Conservation (phyloP, 37 sponge, comb jelly and placozoan species). For the Bolinopsis microptera region DNA sequence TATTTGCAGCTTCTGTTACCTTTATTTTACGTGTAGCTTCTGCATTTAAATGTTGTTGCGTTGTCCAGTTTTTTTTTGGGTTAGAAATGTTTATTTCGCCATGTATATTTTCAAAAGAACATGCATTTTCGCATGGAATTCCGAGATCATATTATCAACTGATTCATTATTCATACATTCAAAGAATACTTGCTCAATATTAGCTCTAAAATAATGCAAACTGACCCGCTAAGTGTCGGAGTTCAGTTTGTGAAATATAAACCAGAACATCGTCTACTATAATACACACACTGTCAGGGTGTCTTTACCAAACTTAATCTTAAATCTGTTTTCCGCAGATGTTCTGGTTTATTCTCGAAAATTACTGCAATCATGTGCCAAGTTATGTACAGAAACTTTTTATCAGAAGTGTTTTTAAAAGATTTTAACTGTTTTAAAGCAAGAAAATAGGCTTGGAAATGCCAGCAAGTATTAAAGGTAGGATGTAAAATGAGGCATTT, state of each 20-base stretch:
- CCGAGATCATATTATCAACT: not conserved
- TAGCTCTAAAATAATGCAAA: not conserved
- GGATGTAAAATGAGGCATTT: not conserved
- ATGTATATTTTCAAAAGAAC: not conserved
- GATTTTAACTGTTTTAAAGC: constrained; percentile 63
- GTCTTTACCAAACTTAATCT: not conserved
- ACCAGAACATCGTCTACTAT: not conserved
- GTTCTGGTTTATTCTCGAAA: not conserved
- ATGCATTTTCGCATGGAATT: constrained; percentile 45
- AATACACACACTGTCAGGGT: not conserved
- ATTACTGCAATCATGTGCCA: not conserved
- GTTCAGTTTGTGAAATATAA: not conserved
- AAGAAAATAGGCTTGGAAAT: not conserved
- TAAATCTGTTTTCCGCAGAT: not conserved
- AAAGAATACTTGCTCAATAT: not conserved
- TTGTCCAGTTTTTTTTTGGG: not conserved
- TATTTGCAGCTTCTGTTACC: not conserved
- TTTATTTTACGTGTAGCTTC: not conserved
- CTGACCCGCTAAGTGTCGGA: too few species aligned
- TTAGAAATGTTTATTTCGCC: not conserved
- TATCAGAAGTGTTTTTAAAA: constrained; percentile 58
- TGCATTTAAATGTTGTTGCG: not conserved
- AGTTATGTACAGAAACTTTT: constrained; percentile 11
- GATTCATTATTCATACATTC: not conserved
- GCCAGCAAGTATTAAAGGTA: not conserved